A percentile compares a stretch with the other conserved stretches of the same genome.
Conservation (phyloP, 2,888 invertebrate genomes). For the Orgyia antiqua region DNA sequence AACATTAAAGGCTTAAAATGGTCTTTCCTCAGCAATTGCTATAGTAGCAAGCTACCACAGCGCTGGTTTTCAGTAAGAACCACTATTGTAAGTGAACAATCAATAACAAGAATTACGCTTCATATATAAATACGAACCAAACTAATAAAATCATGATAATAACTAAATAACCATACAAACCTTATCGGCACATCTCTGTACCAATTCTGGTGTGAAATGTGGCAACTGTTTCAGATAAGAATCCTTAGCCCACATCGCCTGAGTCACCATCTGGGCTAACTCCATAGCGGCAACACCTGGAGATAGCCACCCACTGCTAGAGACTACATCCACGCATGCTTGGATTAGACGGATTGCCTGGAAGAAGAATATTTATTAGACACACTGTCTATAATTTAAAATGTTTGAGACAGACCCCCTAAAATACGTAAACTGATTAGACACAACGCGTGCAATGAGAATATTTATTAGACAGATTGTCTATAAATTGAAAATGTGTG, state of each 20-base stretch:
- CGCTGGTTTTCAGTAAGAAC: too few species aligned
- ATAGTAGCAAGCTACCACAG: too few species aligned
- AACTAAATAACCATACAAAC: constrained; percentile 58
- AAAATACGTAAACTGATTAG: too few species aligned
- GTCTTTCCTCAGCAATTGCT: too few species aligned
- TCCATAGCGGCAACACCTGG: constrained; percentile 99
- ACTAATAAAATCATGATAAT: too few species aligned
- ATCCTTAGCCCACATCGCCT: constrained; percentile 99
- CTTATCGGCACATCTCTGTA: constrained; percentile 95
- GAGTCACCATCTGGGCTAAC: constrained; percentile 99
- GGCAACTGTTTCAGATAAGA: constrained; percentile 98
- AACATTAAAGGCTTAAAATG: too few species aligned
- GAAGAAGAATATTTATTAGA: background rate
- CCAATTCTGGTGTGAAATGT: constrained; percentile 92
- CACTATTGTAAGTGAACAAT: too few species aligned
- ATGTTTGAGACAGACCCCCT: background rate
- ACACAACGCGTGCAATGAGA: too few species aligned
- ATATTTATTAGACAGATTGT: too few species aligned
- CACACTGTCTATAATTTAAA: background rate
- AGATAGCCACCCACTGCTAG: constrained; percentile 97
- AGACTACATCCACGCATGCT: constrained; percentile 96
- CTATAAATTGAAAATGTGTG: too few species aligned
- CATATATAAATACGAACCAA: too few species aligned
- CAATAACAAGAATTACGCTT: too few species aligned
- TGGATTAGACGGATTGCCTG: constrained; percentile 91